A percentile compares a stretch with the other conserved stretches of the same genome.
Evolutionary conservation across 2,888 invertebrate genomes (phyloP).

Genomic region (Itoplectis maculator): DNA sequence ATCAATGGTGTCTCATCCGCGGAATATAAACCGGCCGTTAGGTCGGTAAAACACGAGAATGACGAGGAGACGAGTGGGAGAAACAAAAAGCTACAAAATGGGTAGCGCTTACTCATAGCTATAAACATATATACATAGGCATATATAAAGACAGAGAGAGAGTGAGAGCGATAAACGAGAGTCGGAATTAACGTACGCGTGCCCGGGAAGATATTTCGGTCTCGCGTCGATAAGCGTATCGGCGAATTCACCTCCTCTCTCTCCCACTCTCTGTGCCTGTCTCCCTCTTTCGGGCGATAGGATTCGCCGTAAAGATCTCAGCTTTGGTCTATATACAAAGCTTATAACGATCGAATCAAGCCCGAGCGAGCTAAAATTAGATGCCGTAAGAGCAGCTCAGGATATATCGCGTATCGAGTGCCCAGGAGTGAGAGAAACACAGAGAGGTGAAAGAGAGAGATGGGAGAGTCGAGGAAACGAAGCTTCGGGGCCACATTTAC

Average conservation of each 20-base stretch:
- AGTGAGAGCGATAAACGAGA: too few relatives aligned
- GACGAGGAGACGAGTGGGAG: neutral
- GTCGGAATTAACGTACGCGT: constrained; percentile 31
- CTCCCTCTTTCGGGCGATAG: constrained; percentile 42
- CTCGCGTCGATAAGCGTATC: constrained; percentile 58
- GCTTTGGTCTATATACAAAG: constrained; percentile 65
- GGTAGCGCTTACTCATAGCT: constrained; percentile 15
- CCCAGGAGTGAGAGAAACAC: constrained; percentile 55
- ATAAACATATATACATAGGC: neutral
- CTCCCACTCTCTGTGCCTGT: constrained; percentile 17
- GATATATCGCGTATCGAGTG: constrained; percentile 64
- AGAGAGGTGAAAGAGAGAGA: neutral
- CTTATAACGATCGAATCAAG: constrained; percentile 67
- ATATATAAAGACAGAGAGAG: neutral
- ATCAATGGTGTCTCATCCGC: constrained; percentile 1
- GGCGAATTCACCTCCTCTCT: constrained; percentile 43
- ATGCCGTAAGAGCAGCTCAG: constrained; percentile 65
- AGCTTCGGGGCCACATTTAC: constrained; percentile 23
- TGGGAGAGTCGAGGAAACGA: constrained; percentile 31
- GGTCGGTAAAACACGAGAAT: constrained; percentile 12
- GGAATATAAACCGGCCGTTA: neutral
- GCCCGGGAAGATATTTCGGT: constrained; percentile 53
- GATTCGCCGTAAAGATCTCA: constrained; percentile 63
- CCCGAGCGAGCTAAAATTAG: constrained; percentile 68
- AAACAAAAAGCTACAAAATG: constrained; percentile 7